Percentiles rank a stretch among this genome's conserved stretches.
phyloP scores from a whole-genome alignment of 1,140 invertebrate species.

The Aphaenogaster rudis region DNA sequence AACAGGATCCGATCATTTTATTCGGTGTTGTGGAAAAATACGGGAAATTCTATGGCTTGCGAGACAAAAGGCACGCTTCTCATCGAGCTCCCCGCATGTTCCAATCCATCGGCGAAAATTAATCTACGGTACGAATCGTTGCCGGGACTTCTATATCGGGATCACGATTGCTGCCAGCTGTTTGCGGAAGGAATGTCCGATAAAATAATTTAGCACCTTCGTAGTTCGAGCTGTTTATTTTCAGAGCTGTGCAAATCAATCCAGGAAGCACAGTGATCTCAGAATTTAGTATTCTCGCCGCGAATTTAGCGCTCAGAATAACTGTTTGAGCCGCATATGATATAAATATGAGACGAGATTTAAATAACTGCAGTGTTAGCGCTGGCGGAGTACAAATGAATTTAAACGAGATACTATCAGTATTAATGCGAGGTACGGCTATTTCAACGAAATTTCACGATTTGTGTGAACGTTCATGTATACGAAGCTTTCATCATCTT shows the following conservation, averaged over 20 bases:
- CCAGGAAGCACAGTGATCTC: not conserved
- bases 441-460: not conserved
- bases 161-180: slow-evolving; percentile 21
- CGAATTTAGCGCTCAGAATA: not conserved
- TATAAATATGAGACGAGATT: slow-evolving; percentile 22
- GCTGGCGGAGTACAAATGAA: not conserved
- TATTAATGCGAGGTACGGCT: not conserved
- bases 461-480: not conserved
- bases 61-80: slow-evolving; percentile 41
- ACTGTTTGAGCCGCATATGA: not conserved
- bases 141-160: not conserved
- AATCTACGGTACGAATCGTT: slow-evolving; percentile 30
- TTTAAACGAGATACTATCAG: slow-evolving; percentile 28
- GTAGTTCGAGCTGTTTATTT: slow-evolving; percentile 4
- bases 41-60: not conserved
- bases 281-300: not conserved
- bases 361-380: not conserved
- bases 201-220: slow-evolving; percentile 38
- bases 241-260: slow-evolving; percentile 4
- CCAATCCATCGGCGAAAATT: slow-evolving; percentile 34
- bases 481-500: not conserved
- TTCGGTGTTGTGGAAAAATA: slow-evolving; percentile 46
- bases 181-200: slow-evolving; percentile 13
- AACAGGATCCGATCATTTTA: slow-evolving; percentile 31
- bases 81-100: slow-evolving; percentile 3